These are phyloP conservation scores for Nothura maculosa DNA, from an alignment of 2,797 vertebrate genomes.

Conservation along the genomic window DNA sequence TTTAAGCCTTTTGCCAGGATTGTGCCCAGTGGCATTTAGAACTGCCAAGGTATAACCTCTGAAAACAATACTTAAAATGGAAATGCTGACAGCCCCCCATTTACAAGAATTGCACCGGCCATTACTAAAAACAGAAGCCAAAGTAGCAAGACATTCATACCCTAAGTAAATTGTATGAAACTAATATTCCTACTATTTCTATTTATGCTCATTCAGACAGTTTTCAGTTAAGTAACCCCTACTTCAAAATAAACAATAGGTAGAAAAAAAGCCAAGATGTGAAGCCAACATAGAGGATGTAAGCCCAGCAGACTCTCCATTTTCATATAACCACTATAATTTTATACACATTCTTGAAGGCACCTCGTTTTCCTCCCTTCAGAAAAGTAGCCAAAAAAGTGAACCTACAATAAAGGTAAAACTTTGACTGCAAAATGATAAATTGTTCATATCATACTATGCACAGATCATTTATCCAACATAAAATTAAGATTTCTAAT, in stretches of 20 bases:
- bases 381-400: neutral
- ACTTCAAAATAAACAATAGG: neutral
- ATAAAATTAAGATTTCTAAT: neutral
- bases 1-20: conserved; percentile 12
- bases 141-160: neutral
- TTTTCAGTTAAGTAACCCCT: neutral
- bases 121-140: neutral
- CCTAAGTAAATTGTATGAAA: neutral
- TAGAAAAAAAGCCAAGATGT: neutral
- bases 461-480: neutral
- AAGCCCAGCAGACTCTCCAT: neutral
- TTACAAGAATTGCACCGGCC: conserved; percentile 6
- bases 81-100: conserved; percentile 25
- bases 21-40: neutral
- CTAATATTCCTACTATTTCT: neutral
- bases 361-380: neutral
- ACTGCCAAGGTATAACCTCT: conserved; percentile 30
- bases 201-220: neutral
- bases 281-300: neutral
- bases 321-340: neutral
- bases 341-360: neutral
- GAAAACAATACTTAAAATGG: conserved; percentile 23
- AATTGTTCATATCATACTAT: neutral
- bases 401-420: neutral
- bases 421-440: neutral